phyloP scores from a whole-genome alignment of 1,140 invertebrate genomes.

The Penaeus vannamei region DNA sequence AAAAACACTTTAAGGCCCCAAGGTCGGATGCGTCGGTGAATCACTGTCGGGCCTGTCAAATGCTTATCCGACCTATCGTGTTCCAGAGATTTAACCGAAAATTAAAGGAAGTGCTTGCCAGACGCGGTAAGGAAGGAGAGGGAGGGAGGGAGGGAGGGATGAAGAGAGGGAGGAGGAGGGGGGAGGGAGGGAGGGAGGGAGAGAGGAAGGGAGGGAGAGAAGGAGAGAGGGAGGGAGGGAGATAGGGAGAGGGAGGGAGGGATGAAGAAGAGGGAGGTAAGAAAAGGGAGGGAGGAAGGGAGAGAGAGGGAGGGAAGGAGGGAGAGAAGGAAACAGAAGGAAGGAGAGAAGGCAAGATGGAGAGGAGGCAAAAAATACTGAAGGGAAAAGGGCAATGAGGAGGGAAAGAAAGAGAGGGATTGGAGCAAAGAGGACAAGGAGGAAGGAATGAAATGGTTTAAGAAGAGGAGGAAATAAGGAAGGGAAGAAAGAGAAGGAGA shows the following conservation, averaged over 20 bases:
- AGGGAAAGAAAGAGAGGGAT: background rate
- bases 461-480: too few species aligned
- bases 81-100: too few species aligned
- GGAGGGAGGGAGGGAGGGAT: background rate
- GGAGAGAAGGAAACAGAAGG: too few species aligned
- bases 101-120: too few species aligned
- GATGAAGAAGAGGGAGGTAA: background rate
- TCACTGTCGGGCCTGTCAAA: too few species aligned
- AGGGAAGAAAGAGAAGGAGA: too few species aligned
- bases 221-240: constrained; percentile 35
- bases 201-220: constrained; percentile 36
- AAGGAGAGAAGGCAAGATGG: too few species aligned
- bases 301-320: background rate
- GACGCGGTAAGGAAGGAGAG: background rate
- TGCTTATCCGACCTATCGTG: too few species aligned
- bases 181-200: too few species aligned
- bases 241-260: background rate
- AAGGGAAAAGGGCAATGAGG: background rate
- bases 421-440: background rate
- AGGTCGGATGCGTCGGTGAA: too few species aligned
- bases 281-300: background rate
- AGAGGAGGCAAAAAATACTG: background rate
- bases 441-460: background rate
- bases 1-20: too few species aligned
- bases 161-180: background rate